A percentile compares a stretch with the other conserved stretches of the same genome.
These are phyloP conservation scores for Calliopsis andreniformis DNA, from an alignment of 1,140 invertebrate species.

Conservation along the genomic window DNA sequence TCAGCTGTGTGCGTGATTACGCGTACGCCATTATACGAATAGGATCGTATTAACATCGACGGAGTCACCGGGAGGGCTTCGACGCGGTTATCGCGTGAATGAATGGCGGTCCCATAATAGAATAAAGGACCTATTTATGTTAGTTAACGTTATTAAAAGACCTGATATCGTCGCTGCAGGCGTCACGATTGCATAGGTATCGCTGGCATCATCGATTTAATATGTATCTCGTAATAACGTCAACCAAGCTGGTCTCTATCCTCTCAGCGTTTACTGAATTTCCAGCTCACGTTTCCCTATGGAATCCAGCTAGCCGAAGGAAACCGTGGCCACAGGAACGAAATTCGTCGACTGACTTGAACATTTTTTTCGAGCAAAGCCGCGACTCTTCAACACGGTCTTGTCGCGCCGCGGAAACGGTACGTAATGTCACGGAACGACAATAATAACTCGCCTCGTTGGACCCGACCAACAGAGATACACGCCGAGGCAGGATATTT, in stretches of 20 bases:
- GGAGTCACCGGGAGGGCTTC: background rate
- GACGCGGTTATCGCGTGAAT: slow-evolving; percentile 13
- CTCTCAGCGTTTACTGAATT: background rate
- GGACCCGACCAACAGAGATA: slow-evolving; percentile 23
- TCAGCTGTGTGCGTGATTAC: slow-evolving; percentile 32
- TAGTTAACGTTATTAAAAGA: slow-evolving; percentile 21
- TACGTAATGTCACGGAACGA: slow-evolving; percentile 56
- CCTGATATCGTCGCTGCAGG: background rate
- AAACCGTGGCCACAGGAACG: background rate
- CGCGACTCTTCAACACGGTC: background rate
- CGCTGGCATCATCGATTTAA: background rate
- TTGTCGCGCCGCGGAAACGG: slow-evolving; percentile 23
- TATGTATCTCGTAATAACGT: background rate
- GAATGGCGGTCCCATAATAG: slow-evolving; percentile 4
- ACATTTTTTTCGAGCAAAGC: background rate
- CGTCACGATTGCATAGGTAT: background rate
- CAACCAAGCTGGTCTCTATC: background rate
- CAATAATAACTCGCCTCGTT: slow-evolving; percentile 64
- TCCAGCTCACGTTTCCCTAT: too few species aligned
- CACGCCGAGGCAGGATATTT: background rate
- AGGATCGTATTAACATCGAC: slow-evolving; percentile 33
- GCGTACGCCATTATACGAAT: slow-evolving; percentile 19
- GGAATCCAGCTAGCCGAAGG: too few species aligned
- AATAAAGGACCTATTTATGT: slow-evolving; percentile 8
- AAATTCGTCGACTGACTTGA: background rate